Evolutionary conservation across 2,888 invertebrate species (phyloP).

Genomic region (Lottia scabra): DNA sequence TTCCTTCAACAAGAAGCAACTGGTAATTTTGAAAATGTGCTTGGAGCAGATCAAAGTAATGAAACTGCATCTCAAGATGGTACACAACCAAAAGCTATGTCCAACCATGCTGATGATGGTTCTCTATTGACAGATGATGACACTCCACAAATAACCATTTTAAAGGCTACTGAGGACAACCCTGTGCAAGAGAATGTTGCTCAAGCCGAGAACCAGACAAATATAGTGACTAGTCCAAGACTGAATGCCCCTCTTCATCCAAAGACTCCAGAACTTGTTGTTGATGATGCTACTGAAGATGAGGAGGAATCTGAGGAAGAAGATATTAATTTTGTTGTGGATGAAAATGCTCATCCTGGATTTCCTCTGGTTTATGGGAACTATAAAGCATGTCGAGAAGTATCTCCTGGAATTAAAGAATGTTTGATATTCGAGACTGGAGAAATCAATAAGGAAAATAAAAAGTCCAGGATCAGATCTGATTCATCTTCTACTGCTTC

Average conservation of each 20-base stretch:
- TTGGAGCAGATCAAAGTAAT: not conserved
- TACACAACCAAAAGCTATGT: slow-evolving; percentile 25
- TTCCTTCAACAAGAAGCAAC: not conserved
- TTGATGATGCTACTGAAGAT: slow-evolving; percentile 8
- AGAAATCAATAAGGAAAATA: slow-evolving; percentile 34
- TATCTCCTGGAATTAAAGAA: slow-evolving; percentile 41
- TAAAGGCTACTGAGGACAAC: not conserved
- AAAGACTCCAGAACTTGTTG: slow-evolving; percentile 9
- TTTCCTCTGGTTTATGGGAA: slow-evolving; percentile 40
- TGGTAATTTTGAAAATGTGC: slow-evolving; percentile 1
- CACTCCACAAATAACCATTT: not conserved
- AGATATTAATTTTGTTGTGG: not conserved
- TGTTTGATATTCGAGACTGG: slow-evolving; percentile 48
- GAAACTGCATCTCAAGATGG: slow-evolving; percentile 3
- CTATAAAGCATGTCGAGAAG: slow-evolving; percentile 42
- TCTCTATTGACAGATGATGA: not conserved
- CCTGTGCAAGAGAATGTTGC: not conserved
- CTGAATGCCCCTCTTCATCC: no score
- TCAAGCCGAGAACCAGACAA: not conserved
- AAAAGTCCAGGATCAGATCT: slow-evolving; percentile 10
- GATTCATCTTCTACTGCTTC: slow-evolving; percentile 4
- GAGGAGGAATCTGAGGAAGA: slow-evolving; percentile 15
- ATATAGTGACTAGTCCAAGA: no score
- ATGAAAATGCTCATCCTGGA: slow-evolving; percentile 24
- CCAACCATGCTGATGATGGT: slow-evolving; percentile 10